Evolutionary conservation across 2,113 vertebrate species (phyloP).

Genomic region (Terrapene triunguis): DNA sequence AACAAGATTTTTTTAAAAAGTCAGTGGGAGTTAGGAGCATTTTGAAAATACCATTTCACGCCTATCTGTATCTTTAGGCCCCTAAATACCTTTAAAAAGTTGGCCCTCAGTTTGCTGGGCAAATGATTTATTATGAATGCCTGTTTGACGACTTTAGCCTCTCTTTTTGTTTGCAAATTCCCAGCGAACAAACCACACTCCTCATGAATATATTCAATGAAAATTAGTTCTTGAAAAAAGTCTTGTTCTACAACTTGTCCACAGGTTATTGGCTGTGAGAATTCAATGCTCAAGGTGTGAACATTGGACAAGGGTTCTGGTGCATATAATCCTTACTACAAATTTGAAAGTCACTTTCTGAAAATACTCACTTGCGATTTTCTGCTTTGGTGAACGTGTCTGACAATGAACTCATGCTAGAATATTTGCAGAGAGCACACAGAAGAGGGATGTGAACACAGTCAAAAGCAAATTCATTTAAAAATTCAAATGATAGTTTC

Average conservation of each 20-base stretch:
- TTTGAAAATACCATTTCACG: too few species aligned
- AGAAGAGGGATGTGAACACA: accelerated
- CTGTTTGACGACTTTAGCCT: neutral
- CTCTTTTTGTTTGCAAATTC: neutral
- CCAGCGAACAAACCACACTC: neutral
- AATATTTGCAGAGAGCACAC: accelerated
- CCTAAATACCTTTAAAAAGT: neutral
- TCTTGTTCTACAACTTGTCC: neutral
- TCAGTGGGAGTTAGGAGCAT: neutral
- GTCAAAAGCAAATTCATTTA: neutral
- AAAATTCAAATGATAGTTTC: neutral
- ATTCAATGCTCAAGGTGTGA: neutral
- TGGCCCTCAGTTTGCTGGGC: neutral
- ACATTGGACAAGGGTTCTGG: neutral
- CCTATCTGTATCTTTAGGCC: neutral
- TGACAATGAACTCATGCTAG: neutral
- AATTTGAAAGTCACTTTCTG: constrained; percentile 5
- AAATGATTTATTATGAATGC: neutral
- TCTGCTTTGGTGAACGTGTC: neutral
- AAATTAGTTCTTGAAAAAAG: neutral
- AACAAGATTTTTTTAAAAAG: neutral
- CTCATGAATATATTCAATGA: neutral
- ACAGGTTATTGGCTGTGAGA: neutral
- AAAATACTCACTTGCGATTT: neutral
- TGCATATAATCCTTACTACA: neutral